These are phyloP conservation scores for Solenopsis fugax DNA, from an alignment of 1,140 invertebrate species.

Conservation along the genomic window DNA sequence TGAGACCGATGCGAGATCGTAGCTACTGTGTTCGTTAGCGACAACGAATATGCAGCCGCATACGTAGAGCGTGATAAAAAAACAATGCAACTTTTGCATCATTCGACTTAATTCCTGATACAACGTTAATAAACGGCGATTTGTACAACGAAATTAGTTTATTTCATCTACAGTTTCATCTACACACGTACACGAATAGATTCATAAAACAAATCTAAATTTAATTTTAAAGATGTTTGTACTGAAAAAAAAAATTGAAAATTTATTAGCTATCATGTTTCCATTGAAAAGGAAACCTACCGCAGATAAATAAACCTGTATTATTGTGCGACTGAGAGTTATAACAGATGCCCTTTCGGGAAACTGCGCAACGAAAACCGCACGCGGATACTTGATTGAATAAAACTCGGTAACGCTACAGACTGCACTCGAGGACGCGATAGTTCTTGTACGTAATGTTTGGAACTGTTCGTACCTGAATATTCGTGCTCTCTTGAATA, in stretches of 20 bases:
- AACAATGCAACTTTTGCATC: neutral
- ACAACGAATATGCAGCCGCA: neutral
- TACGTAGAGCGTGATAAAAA: neutral
- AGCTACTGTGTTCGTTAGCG: conserved; percentile 36
- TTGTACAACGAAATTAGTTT: neutral
- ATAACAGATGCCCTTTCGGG: neutral
- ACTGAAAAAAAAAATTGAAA: neutral
- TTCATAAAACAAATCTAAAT: neutral
- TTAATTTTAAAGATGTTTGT: neutral
- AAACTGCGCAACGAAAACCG: neutral
- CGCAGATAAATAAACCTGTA: neutral
- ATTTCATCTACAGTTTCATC: too few species aligned
- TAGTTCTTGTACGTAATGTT: conserved; percentile 30
- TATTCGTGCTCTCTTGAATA: conserved; percentile 25
- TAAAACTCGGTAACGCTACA: neutral
- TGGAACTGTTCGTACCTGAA: conserved; percentile 13
- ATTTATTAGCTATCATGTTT: neutral
- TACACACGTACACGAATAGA: neutral
- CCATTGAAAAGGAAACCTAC: neutral
- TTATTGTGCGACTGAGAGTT: neutral
- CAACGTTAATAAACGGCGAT: neutral
- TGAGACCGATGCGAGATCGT: conserved; percentile 54
- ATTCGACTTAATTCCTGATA: neutral
- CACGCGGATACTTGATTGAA: conserved; percentile 15
- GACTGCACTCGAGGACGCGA: neutral